Evolutionary conservation across 64 coral and sea anemone species (phyloP).

Genomic region (Montipora cactus): DNA sequence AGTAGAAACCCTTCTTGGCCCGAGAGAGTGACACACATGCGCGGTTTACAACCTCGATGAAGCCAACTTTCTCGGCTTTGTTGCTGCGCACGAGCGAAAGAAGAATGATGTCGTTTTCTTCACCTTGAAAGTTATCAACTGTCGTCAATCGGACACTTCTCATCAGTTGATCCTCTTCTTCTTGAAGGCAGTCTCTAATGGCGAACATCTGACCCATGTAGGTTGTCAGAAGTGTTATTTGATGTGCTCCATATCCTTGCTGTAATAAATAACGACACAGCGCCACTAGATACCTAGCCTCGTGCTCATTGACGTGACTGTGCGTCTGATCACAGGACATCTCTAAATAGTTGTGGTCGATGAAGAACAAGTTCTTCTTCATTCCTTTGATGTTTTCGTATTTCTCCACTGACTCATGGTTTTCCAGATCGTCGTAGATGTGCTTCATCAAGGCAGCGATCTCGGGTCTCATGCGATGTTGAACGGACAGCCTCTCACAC

Average conservation of each 20-base stretch:
- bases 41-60: conserved; percentile 77
- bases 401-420: conserved; percentile 60
- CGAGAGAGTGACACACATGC: conserved; percentile 93
- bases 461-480: conserved; percentile 94
- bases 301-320: conserved; percentile 82
- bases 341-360: conserved; percentile 69
- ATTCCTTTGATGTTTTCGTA: conserved; percentile 84
- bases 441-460: conserved; percentile 76
- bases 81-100: conserved; percentile 94
- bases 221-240: conserved; percentile 86
- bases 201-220: conserved; percentile 89
- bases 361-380: conserved; percentile 83
- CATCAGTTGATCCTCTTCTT: not conserved
- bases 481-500: conserved; percentile 68
- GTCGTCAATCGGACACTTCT: conserved; percentile 66
- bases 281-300: conserved; percentile 71
- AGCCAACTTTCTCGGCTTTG: conserved; percentile 67
- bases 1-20: conserved; percentile 89
- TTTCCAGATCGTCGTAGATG: conserved; percentile 81
- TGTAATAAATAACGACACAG: conserved; percentile 84
- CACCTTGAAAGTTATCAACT: conserved; percentile 94
- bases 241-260: conserved; percentile 70
- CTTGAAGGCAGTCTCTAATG: conserved; percentile 44
- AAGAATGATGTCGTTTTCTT: conserved; percentile 92
- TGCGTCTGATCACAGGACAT: conserved; percentile 40